Evolutionary conservation across 2,797 vertebrate species (phyloP).

Genomic region (Diplodus sargus): DNA sequence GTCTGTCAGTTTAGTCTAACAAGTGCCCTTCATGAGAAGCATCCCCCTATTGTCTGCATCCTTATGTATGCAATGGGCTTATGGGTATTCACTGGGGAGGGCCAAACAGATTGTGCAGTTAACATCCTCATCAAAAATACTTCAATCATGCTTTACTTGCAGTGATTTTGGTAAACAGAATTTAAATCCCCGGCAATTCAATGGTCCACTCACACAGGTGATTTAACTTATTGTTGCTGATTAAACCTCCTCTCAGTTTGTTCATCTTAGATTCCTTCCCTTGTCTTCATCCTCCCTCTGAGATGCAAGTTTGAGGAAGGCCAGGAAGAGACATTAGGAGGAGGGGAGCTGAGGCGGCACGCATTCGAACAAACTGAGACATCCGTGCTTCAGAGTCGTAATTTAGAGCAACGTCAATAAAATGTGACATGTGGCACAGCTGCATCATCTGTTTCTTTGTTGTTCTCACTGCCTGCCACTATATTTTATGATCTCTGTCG

Average conservation of each 20-base stretch:
- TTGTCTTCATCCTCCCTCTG: too few relatives aligned
- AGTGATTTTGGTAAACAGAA: background rate
- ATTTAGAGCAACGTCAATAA: too few relatives aligned
- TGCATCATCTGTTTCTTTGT: too few relatives aligned
- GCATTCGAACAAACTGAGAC: too few relatives aligned
- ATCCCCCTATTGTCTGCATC: background rate
- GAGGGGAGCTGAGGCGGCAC: too few relatives aligned
- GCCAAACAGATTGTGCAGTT: background rate
- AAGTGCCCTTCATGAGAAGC: background rate
- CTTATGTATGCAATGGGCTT: background rate
- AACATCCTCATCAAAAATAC: background rate
- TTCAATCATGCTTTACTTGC: background rate
- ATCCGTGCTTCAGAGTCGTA: too few relatives aligned
- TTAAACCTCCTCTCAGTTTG: background rate
- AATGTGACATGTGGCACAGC: too few relatives aligned
- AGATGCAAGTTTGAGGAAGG: too few relatives aligned
- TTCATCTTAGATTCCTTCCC: too few relatives aligned
- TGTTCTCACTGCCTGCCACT: too few relatives aligned
- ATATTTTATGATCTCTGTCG: too few relatives aligned
- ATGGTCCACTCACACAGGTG: background rate
- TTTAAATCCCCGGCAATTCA: background rate
- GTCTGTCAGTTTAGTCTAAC: background rate
- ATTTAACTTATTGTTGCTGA: constrained; percentile 1
- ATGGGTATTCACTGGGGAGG: background rate
- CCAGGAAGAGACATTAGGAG: too few relatives aligned